phyloP scores from a whole-genome alignment of 2,888 invertebrate genomes.

The Meliscaeva auricollis region DNA sequence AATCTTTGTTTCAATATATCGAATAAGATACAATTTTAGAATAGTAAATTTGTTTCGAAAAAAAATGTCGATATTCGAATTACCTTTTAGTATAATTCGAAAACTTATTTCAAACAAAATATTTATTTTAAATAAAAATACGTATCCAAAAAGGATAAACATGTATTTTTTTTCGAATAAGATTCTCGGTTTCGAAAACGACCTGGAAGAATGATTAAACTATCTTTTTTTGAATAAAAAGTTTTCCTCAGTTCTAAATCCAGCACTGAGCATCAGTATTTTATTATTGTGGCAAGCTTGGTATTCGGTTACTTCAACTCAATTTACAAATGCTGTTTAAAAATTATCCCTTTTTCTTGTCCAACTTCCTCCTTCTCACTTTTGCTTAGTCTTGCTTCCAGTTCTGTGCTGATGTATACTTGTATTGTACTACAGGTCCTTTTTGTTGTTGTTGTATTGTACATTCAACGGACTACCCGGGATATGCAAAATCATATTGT shows the following conservation, averaged over 20 bases:
- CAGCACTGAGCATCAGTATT: background rate
- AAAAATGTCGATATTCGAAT: no score
- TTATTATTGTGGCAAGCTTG: slow-evolving; percentile 1
- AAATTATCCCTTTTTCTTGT: slow-evolving; percentile 68
- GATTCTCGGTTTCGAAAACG: no score
- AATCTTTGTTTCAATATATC: no score
- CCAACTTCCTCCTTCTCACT: background rate
- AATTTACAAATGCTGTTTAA: slow-evolving; percentile 75
- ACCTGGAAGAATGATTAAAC: no score
- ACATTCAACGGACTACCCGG: slow-evolving; percentile 4
- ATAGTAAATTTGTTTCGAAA: no score
- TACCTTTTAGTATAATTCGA: no score
- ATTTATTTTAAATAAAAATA: no score
- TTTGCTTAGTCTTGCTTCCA: background rate
- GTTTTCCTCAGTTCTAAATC: background rate
- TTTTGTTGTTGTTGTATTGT: background rate
- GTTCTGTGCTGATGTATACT: slow-evolving; percentile 24
- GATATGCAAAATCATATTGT: slow-evolving; percentile 70
- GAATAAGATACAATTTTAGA: no score
- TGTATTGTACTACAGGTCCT: slow-evolving; percentile 30
- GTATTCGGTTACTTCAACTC: slow-evolving; percentile 64
- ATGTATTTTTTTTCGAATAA: no score
- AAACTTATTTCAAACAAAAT: no score
- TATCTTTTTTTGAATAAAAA: no score
- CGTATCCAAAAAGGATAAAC: no score